These are phyloP conservation scores for Acanthaster planci DNA, from an alignment of 35 echinoderm and acorn worm genomes.

Conservation along the genomic window DNA sequence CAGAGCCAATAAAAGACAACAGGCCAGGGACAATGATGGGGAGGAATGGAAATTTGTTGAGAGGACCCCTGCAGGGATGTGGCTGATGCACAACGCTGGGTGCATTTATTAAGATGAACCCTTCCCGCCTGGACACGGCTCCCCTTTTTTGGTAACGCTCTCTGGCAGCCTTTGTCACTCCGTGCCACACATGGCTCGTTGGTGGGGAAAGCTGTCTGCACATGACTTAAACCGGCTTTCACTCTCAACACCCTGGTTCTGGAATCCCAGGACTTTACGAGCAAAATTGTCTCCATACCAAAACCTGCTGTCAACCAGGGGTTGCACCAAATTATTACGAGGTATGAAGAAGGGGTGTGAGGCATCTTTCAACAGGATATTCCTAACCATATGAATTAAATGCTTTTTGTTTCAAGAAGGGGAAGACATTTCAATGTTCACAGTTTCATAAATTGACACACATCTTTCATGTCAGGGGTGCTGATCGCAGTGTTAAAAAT, in stretches of 20 bases:
- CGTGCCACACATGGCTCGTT: slow-evolving; percentile 6
- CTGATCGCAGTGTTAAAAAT: too few relatives aligned
- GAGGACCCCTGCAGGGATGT: slow-evolving; percentile 21
- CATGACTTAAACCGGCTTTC: slow-evolving; percentile 12
- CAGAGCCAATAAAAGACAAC: background rate
- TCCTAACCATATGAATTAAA: background rate
- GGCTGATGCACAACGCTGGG: background rate
- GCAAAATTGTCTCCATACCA: slow-evolving; percentile 19
- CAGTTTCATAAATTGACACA: too few relatives aligned
- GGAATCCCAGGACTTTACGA: slow-evolving; percentile 19
- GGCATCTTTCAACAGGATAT: slow-evolving; percentile 1
- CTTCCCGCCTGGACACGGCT: slow-evolving; percentile 2
- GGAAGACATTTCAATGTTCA: too few relatives aligned
- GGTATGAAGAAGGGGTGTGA: background rate
- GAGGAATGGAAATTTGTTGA: background rate
- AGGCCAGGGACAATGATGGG: background rate
- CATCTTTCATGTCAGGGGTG: too few relatives aligned
- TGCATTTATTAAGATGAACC: slow-evolving; percentile 11
- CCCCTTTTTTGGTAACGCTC: slow-evolving; percentile 30
- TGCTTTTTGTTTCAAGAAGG: too few relatives aligned
- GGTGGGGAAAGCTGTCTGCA: background rate
- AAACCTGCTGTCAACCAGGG: background rate
- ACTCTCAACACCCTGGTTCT: background rate
- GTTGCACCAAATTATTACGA: slow-evolving; percentile 1
- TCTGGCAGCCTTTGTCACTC: slow-evolving; percentile 6